These are phyloP conservation scores for Halcyon senegalensis DNA, from an alignment of 2,113 vertebrate genomes.

Conservation along the genomic window DNA sequence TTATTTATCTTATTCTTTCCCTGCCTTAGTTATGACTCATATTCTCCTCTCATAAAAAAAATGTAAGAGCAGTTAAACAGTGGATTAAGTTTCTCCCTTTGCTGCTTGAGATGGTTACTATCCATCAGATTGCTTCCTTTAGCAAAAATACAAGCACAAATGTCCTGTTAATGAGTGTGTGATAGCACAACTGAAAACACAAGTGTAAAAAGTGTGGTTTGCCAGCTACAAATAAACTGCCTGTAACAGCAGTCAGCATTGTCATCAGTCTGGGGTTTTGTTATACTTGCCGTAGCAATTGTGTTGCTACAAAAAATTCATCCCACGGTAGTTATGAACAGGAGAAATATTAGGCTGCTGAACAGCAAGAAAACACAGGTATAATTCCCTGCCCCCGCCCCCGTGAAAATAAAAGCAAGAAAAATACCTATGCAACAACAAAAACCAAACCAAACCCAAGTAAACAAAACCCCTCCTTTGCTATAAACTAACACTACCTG, in stretches of 20 bases:
- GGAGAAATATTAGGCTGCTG: neutral
- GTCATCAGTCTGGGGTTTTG: neutral
- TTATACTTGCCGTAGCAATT: neutral
- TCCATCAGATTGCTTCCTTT: neutral
- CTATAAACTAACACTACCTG: neutral
- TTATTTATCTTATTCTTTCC: constrained; percentile 19
- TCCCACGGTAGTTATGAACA: neutral
- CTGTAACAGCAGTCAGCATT: neutral
- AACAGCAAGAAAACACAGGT: neutral
- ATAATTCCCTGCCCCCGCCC: neutral
- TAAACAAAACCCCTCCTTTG: neutral
- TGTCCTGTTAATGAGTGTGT: neutral
- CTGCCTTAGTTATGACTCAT: constrained; percentile 26
- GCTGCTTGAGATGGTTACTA: neutral
- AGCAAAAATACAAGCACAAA: neutral
- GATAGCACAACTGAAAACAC: neutral
- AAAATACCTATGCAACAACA: neutral
- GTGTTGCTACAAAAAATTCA: neutral
- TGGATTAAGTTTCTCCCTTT: neutral
- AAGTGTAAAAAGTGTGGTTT: neutral
- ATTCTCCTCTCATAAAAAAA: constrained; percentile 7
- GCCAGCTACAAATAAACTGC: neutral
- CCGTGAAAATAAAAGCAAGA: neutral
- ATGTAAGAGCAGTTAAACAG: neutral
- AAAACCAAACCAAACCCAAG: neutral